A percentile compares a stretch with the other conserved stretches of the same genome.
Conservation (phyloP, 30 jellyfish, hydroid and myxozoan species). For the Chrysaora quinquecirrha region DNA sequence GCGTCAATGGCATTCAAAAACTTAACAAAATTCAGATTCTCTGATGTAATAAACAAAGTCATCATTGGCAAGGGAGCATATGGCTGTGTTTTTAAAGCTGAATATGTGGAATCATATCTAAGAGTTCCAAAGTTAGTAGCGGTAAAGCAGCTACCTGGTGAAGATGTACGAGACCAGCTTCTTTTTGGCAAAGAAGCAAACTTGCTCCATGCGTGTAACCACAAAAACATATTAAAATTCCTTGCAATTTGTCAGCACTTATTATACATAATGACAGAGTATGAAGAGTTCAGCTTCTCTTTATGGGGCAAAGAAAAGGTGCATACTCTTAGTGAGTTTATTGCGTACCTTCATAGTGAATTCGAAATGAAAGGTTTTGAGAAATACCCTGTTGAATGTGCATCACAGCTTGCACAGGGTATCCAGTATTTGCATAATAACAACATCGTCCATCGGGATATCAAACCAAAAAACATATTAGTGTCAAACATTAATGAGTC, state of each 20-base stretch:
- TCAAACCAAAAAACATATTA: conserved; percentile 20
- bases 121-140: conserved; percentile 9
- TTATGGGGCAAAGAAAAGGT: conserved; percentile 29
- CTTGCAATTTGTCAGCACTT: conserved; percentile 20
- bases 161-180: conserved; percentile 26
- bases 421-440: conserved; percentile 12
- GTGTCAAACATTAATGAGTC: conserved; percentile 30
- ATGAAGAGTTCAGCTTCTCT: conserved; percentile 17
- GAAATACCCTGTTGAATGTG: conserved; percentile 29
- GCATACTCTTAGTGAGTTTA: conserved; percentile 9
- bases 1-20: neutral
- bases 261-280: conserved; percentile 10
- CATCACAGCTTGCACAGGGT: conserved; percentile 38
- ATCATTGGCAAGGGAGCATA: conserved; percentile 26
- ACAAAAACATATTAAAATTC: conserved; percentile 16
- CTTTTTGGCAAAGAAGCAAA: conserved; percentile 27
- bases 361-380: conserved; percentile 25
- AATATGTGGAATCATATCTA: conserved; percentile 6
- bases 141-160: conserved; percentile 37
- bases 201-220: conserved; percentile 15
- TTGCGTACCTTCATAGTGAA: conserved; percentile 29
- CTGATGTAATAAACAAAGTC: conserved; percentile 3
- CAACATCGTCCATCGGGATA: conserved; percentile 24
- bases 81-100: conserved; percentile 31
- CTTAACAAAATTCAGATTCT: neutral